Base-by-base conservation (phyloP, 2,797 vertebrate genomes). In the Rousettus madagascariensis region DNA sequence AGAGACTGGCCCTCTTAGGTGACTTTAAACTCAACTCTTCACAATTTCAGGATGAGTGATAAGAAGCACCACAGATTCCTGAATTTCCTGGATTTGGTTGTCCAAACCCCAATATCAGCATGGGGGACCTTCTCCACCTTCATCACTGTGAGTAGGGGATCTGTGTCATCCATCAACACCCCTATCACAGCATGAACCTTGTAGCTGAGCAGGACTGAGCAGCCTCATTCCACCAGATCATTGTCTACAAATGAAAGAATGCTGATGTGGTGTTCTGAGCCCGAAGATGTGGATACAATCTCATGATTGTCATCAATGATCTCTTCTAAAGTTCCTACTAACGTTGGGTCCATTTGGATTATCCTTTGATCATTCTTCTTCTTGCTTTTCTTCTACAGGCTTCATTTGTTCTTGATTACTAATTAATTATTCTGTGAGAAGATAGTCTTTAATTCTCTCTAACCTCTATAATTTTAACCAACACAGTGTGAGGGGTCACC, bases 361-460 rank as follows among this genome's bases (percentile, higher is more conserved):
- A 72, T 99, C 99, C 97, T 99, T 99, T n/a, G 99, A 99, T 96
- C 99, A 99, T 94, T 99, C 99, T 95, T 99, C 99, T 99, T 99
- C 99, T 99, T 99, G 99, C 93, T 99, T 99, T 98, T 99, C 99
- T 98, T 99, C 99, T 95, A 99, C 98, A 38, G 99, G 99, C 95
- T 99, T 99, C 99, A 99, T 99, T 97, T 99, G 99, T 96, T 99
- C 99, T 98, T 99, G 99, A 97, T 99, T 99, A 97, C 99, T 98
- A 97, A 99, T 99, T 96, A 99, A 99, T 97, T 99, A 99, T 96
- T 97, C 99, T 99, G 99, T 99, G 92, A 99, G 97, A 30, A 99
- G 98, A 19, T 99, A 99, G 96, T 99, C 99, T 98, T 99, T 99
- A 97, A 99, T 98, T 90, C 99, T 98, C 97, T 99, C 99, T 98